Conservation (phyloP, 2,113 vertebrate species). For the Stegostoma tigrinum region DNA sequence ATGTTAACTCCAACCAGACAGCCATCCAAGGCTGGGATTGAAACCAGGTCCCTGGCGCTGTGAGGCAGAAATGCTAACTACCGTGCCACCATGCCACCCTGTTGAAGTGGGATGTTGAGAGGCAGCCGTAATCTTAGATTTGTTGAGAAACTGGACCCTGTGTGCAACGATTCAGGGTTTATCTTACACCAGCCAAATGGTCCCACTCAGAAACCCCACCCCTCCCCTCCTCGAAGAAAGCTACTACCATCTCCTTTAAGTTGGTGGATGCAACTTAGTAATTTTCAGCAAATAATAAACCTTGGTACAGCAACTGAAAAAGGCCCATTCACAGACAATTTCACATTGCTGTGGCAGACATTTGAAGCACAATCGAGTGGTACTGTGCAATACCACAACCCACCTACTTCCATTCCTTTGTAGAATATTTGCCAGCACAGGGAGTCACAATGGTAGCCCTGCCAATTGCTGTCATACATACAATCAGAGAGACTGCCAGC, state of each 20-base stretch:
- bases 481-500: background rate
- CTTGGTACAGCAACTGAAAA: background rate
- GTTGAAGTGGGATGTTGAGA: background rate
- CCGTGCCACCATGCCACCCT: too few relatives aligned
- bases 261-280: background rate
- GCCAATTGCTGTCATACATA: background rate
- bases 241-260: background rate
- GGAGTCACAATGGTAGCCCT: background rate
- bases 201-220: too few relatives aligned
- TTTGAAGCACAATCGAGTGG: background rate
- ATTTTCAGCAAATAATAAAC: background rate
- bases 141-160: background rate
- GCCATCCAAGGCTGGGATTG: too few relatives aligned
- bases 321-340: background rate
- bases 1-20: too few relatives aligned
- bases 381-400: background rate
- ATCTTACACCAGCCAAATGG: background rate
- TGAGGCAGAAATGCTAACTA: too few relatives aligned
- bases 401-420: background rate
- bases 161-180: background rate
- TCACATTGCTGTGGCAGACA: background rate
- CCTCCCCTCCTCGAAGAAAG: background rate
- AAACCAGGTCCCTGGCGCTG: too few relatives aligned
- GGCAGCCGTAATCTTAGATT: background rate
- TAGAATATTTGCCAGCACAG: background rate